A percentile compares a stretch with the other conserved stretches of the same genome.
phyloP scores from a whole-genome alignment of 2,797 vertebrate species.

The Pantherophis alleghaniensis region DNA sequence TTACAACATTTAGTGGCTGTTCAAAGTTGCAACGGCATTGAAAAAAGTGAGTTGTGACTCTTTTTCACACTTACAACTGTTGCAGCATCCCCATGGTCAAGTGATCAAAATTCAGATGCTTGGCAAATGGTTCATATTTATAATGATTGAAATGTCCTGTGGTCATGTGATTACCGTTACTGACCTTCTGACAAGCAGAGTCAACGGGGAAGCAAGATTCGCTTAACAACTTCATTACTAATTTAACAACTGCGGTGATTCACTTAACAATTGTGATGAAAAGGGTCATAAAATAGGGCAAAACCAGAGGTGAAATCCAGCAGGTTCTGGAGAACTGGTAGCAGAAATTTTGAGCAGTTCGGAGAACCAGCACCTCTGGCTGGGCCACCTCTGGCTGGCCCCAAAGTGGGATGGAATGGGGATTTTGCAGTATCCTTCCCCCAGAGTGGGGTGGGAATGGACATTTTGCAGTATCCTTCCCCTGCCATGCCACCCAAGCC shows the following conservation, averaged over 20 bases:
- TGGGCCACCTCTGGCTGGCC: too few relatives aligned
- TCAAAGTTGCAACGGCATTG: neutral
- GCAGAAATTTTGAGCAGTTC: too few relatives aligned
- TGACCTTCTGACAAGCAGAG: neutral
- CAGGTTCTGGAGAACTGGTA: too few relatives aligned
- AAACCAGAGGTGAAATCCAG: neutral
- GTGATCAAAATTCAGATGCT: neutral
- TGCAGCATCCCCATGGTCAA: neutral
- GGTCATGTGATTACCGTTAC: neutral
- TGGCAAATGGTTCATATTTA: neutral
- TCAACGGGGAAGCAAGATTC: neutral
- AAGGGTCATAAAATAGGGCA: neutral
- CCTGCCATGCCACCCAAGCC: too few relatives aligned
- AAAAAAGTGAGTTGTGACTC: neutral
- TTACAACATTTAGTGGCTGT: neutral
- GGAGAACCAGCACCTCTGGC: too few relatives aligned
- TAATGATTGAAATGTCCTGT: neutral
- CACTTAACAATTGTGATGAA: neutral
- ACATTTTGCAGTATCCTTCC: too few relatives aligned
- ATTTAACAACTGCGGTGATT: neutral
- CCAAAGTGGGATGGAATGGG: too few relatives aligned
- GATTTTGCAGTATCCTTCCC: too few relatives aligned
- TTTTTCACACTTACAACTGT: neutral
- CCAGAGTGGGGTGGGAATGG: too few relatives aligned
- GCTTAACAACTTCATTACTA: neutral